Conservation (phyloP, 2,113 vertebrate species). For the Lophius piscatorius region DNA sequence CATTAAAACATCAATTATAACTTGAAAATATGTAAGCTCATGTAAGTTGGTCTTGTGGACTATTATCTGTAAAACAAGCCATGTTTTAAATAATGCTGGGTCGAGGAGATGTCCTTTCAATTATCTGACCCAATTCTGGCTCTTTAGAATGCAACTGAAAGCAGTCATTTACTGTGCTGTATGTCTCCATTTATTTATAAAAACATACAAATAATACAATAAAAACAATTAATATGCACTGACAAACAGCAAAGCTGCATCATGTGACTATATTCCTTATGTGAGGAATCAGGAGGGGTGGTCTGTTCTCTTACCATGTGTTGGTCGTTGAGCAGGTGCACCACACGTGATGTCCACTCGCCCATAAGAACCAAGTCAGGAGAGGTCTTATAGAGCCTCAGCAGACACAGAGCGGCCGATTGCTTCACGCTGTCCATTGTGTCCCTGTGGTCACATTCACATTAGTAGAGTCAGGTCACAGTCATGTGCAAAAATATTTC, state of each 20-base stretch:
- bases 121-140: too few species aligned
- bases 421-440: conserved; percentile 97
- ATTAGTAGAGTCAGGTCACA: not conserved
- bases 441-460: conserved; percentile 75
- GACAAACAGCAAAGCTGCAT: not conserved
- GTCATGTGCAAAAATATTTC: not conserved
- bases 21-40: too few species aligned
- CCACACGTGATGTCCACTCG: conserved; percentile 92
- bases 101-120: too few species aligned
- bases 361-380: conserved; percentile 94
- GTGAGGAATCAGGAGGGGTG: not conserved
- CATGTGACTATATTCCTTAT: not conserved
- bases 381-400: conserved; percentile 91
- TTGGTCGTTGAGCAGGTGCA: conserved; percentile 92
- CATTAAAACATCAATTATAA: too few species aligned
- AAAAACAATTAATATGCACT: not conserved
- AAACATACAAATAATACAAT: too few species aligned
- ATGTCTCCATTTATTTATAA: too few species aligned
- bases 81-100: too few species aligned
- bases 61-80: too few species aligned
- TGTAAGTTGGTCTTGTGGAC: too few species aligned
- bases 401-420: conserved; percentile 89
- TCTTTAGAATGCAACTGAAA: too few species aligned
- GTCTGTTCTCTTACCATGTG: conserved; percentile 84
- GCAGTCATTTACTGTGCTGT: too few species aligned